These are phyloP conservation scores for Nycticryphes semicollaris DNA, from an alignment of 2,113 vertebrate genomes.

Conservation along the genomic window DNA sequence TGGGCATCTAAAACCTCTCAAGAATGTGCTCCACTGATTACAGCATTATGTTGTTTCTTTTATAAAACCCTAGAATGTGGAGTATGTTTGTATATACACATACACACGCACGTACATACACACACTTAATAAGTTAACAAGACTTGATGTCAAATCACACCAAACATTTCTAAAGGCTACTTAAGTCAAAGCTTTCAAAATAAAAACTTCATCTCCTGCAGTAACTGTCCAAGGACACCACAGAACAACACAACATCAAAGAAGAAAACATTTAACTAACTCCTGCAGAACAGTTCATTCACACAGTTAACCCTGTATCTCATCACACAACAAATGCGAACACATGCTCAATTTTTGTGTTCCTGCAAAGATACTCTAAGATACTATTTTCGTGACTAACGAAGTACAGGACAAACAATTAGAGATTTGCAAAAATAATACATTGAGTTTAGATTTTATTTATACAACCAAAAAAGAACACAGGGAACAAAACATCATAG, in stretches of 20 bases:
- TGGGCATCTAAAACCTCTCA: not conserved
- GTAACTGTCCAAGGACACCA: not conserved
- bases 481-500: not conserved
- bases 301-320: constrained; percentile 19
- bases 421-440: constrained; percentile 1
- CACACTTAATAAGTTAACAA: not conserved
- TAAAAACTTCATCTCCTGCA: not conserved
- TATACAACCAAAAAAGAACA: not conserved
- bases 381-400: constrained; percentile 11
- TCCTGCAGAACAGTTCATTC: constrained; percentile 35
- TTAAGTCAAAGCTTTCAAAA: not conserved
- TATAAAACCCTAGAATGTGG: not conserved
- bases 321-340: not conserved
- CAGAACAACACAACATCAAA: constrained; percentile 24
- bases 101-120: rapidly evolving
- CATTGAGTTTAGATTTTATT: not conserved
- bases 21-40: not conserved
- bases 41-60: not conserved
- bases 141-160: not conserved
- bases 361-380: constrained; percentile 29
- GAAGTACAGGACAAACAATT: constrained; percentile 11
- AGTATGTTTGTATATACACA: not conserved
- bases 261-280: not conserved
- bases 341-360: not conserved
- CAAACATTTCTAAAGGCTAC: not conserved